Percentiles rank a stretch among this genome's conserved stretches.
Evolutionary conservation across 2,113 vertebrate genomes (phyloP).

Genomic region (Platichthys flesus): DNA sequence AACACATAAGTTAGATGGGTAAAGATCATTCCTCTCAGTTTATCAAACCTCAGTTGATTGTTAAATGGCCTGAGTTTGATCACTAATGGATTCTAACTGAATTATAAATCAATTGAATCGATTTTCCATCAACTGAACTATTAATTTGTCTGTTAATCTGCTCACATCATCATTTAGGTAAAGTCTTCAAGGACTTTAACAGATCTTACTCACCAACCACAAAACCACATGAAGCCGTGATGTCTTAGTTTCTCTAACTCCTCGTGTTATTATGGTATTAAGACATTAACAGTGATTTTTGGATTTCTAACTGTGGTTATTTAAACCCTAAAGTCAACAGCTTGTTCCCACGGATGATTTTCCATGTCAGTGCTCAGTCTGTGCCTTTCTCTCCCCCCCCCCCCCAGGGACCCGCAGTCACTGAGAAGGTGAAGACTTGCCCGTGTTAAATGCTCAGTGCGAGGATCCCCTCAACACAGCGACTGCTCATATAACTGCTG

Average conservation of each 20-base stretch:
- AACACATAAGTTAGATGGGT: neutral
- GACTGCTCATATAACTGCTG: constrained; percentile 50
- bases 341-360: constrained; percentile 25
- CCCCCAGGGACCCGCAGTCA: constrained; percentile 66
- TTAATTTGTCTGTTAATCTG: neutral
- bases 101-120: too few species aligned
- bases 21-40: neutral
- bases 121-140: neutral
- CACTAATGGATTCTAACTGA: neutral
- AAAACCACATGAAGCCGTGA: neutral
- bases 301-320: neutral
- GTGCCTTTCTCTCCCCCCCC: constrained; percentile 40
- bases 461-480: constrained; percentile 43
- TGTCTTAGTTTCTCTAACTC: neutral
- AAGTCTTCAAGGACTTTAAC: neutral
- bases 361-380: constrained; percentile 23
- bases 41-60: neutral
- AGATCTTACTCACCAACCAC: neutral
- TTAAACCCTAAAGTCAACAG: constrained; percentile 4
- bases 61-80: neutral
- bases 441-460: constrained; percentile 57
- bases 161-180: neutral
- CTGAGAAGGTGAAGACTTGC: constrained; percentile 68
- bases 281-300: neutral
- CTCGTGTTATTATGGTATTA: neutral